Percentiles rank a stretch among this genome's conserved stretches.
These are phyloP conservation scores for Euwallacea similis DNA, from an alignment of 1,140 invertebrate genomes.

Conservation along the genomic window DNA sequence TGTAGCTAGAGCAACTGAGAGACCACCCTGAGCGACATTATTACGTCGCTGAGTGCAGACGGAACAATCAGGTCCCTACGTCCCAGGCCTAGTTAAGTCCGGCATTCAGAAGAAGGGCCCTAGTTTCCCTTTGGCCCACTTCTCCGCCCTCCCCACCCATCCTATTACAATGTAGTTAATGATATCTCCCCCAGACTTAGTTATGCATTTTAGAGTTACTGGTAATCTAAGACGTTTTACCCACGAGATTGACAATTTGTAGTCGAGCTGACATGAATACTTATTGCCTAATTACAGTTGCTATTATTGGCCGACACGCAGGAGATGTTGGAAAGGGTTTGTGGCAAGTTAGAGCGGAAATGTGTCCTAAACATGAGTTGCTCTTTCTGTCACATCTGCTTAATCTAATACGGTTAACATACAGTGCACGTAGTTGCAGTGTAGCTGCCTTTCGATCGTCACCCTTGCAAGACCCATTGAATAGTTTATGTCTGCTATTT, in stretches of 20 bases:
- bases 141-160: slow-evolving; percentile 7
- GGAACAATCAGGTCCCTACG: slow-evolving; percentile 43
- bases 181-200: slow-evolving; percentile 40
- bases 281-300: slow-evolving; percentile 34
- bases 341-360: background rate
- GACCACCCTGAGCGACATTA: slow-evolving; percentile 33
- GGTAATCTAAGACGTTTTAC: slow-evolving; percentile 43
- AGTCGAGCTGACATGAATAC: slow-evolving; percentile 35
- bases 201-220: slow-evolving; percentile 47
- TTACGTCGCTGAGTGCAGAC: slow-evolving; percentile 31
- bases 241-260: slow-evolving; percentile 39
- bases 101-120: slow-evolving; percentile 30
- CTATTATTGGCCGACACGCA: background rate
- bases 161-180: slow-evolving; percentile 43
- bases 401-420: slow-evolving; percentile 30
- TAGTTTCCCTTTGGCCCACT: slow-evolving; percentile 25
- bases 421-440: slow-evolving; percentile 27
- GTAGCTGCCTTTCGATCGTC: slow-evolving; percentile 16
- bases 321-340: background rate
- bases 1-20: slow-evolving; percentile 5
- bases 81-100: slow-evolving; percentile 47
- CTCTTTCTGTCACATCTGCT: slow-evolving; percentile 22
- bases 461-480: slow-evolving; percentile 20
- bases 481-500: slow-evolving; percentile 10
- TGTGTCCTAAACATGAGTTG: background rate